Conservation (phyloP, 2,797 vertebrate genomes). For the Microctenopoma steveboyesi region DNA sequence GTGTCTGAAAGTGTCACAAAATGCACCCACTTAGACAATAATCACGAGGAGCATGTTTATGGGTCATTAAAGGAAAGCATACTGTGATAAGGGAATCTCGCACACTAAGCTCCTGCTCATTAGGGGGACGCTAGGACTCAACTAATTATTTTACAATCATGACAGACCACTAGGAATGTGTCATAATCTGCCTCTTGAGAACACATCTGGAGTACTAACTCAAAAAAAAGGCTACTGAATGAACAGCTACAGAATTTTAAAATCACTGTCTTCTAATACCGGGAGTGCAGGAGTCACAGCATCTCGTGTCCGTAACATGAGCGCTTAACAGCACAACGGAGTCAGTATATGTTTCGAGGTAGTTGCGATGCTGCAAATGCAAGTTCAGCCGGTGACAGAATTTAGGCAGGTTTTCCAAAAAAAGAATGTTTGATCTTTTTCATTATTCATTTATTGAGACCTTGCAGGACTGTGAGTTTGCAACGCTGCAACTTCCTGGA, state of each 20-base stretch:
- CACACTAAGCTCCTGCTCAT: slow-evolving; percentile 56
- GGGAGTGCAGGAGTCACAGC: slow-evolving; percentile 9
- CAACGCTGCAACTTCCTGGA: too few species aligned
- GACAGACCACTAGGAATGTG: slow-evolving; percentile 44
- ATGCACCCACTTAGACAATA: slow-evolving; percentile 67
- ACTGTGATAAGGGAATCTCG: slow-evolving; percentile 49
- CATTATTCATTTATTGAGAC: too few species aligned
- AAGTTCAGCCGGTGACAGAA: too few species aligned
- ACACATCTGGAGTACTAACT: slow-evolving; percentile 41
- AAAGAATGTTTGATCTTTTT: too few species aligned
- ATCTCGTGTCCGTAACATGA: background rate
- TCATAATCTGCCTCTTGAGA: slow-evolving; percentile 55
- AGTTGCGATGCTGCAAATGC: too few species aligned
- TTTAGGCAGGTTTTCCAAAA: too few species aligned
- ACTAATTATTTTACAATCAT: slow-evolving; percentile 59
- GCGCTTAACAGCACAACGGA: background rate
- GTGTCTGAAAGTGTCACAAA: slow-evolving; percentile 62
- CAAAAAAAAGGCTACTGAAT: background rate
- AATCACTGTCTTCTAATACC: background rate
- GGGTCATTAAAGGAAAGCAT: slow-evolving; percentile 63
- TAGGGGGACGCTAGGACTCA: slow-evolving; percentile 42
- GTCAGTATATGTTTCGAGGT: background rate
- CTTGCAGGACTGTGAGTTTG: too few species aligned
- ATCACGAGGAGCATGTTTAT: slow-evolving; percentile 59
- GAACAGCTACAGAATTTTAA: background rate